Evolutionary conservation across 2,113 vertebrate genomes (phyloP), one percentile per base, ranked within the genome.

Genomic region (Ancistrus triradiatus): DNA sequence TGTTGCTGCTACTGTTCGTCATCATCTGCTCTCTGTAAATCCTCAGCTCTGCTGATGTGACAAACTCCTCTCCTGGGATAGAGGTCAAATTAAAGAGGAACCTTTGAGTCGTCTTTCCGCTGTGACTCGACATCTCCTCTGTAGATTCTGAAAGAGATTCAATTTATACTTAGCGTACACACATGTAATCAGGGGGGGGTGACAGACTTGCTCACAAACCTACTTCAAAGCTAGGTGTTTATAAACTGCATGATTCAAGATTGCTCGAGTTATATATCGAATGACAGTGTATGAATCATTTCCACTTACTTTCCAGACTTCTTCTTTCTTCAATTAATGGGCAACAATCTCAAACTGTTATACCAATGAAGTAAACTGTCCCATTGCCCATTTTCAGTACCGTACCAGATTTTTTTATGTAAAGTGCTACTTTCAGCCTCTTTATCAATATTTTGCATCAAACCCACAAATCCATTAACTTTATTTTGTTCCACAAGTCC

Each of bases 71-170:
- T 0, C 69, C 74, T 28, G 91, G 91, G 69, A 94, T 77, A 65
- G 91, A 90, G 71, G 85, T 90, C 75, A 93, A 84, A 75, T 92
- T 92, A 81, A 94, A 94, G 86, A 91, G 87, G 85, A 93, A 93
- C 64, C 85, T 83, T 6, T 90, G 89, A 14, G 83, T 61, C 21
- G 88, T 90, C 81, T 83, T 91, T 51, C 85, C 88, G 65, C 78
- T 83, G 1, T 50, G 73, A 82, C 88, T 85, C 48, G 87, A 88
- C 59, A 93, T 78, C 53, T 90, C 86, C 82, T 93, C 91, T 78
- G 89, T 74, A 74, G 85, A 84, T 84, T 93, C 91, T 93, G 75
- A 42, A 80, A 35, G 57, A 68, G 19, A 63, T 47, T 22, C 53
- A 47, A 62, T 22, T 24, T 3, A 50, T 31, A 27, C 31, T 50